These are phyloP conservation scores for Ephestia elutella DNA, from an alignment of 1,140 invertebrate genomes.

Conservation along the genomic window DNA sequence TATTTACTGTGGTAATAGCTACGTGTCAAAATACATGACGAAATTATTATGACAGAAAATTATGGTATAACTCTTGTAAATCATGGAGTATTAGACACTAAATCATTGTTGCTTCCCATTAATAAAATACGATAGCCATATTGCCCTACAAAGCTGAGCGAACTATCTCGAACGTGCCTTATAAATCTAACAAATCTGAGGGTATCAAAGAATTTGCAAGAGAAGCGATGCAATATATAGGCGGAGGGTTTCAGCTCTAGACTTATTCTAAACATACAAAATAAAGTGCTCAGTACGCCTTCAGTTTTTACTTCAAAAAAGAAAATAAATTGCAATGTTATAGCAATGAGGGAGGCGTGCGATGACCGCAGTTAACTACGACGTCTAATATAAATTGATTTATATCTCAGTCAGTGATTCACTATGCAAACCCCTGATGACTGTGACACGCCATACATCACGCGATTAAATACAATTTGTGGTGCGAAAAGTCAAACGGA, in stretches of 20 bases:
- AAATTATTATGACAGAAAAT: slow-evolving; percentile 2
- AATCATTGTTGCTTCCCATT: background rate
- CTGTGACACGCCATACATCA: slow-evolving; percentile 17
- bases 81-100: background rate
- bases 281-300: no score
- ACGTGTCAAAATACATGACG: background rate
- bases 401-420: slow-evolving; percentile 16
- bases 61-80: background rate
- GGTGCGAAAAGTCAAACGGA: slow-evolving; percentile 8
- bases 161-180: slow-evolving; percentile 45
- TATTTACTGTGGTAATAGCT: no score
- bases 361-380: slow-evolving; percentile 20
- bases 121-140: background rate
- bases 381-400: slow-evolving; percentile 17
- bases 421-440: slow-evolving; percentile 15
- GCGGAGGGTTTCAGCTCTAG: no score
- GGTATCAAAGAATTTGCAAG: slow-evolving; percentile 30
- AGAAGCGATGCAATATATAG: background rate
- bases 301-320: no score
- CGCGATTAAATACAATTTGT: slow-evolving; percentile 10
- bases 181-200: slow-evolving; percentile 33
- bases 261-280: no score
- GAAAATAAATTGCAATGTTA: no score
- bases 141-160: slow-evolving; percentile 12
- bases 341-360: slow-evolving; percentile 29